Evolutionary conservation across 1,140 invertebrate species (phyloP), one percentile per base, ranked within the genome.

Genomic region (Lycorma delicatula): DNA sequence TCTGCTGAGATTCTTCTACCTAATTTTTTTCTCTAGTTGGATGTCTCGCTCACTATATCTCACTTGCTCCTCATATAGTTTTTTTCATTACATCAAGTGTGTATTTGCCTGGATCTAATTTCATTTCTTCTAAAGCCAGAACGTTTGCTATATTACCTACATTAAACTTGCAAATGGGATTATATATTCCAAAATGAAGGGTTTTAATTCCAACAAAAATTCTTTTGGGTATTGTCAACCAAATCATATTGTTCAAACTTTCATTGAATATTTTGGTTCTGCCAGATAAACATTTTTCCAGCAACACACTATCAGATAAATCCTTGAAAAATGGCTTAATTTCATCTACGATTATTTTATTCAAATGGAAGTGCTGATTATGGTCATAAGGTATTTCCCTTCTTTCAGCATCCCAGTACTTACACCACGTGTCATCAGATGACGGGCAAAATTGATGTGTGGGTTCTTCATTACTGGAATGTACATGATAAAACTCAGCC

Each of bases 391-490:
- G 16, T 54, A 7, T n/a, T 20, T 26, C 34, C 2, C 7, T 31
- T 41, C 16, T 18, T 23, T 65, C 60, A 61, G 60, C 71, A 26
- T 59, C 54, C 41, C 68, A 69, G 64, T 63, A 71, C 1, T 57
- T 61, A 50, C 68, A 69, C 67, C 66, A 71, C 3, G 60, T 64
- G 36, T 67, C 65, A 51, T 47, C 59, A 18, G 63, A 65, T 44
- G 44, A 47, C 12, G 66, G 63, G 48, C 67, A 70, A 63, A 54
- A 54, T 9, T 25, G 16, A 34, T 62, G 61, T 13, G 63, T 27
- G 9, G 57, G 49, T 23, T 52, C 48, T n/a, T 53, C 28, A 31
- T 58, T 28, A 13, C 13, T 46, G 4, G 50, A 58, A 36, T 12
- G 3, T 28, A 27, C 20, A 49, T 62, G 52, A 56, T 27, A 62